phyloP scores from a whole-genome alignment of 2,113 vertebrate genomes.

The Caloenas nicobarica region DNA sequence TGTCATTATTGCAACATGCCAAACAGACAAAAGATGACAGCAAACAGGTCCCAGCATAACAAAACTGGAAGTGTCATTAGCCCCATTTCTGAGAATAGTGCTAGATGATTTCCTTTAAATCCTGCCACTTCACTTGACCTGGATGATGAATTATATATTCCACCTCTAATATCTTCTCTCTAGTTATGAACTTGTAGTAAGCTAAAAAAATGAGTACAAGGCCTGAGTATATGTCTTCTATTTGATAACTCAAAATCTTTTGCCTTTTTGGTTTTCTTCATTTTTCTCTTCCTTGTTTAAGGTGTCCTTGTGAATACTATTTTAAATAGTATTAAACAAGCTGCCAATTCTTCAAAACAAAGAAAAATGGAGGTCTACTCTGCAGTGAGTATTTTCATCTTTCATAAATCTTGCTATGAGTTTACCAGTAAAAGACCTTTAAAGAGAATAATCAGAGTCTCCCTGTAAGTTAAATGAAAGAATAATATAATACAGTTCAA shows the following conservation, averaged over 20 bases:
- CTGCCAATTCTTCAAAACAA: conserved; percentile 62
- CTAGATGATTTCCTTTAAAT: not conserved
- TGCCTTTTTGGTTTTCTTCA: not conserved
- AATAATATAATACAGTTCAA: not conserved
- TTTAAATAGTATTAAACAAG: conserved; percentile 79
- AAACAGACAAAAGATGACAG: not conserved
- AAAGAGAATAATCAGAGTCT: not conserved
- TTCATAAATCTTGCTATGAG: not conserved
- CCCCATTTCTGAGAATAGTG: not conserved
- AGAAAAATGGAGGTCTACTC: conserved; percentile 87
- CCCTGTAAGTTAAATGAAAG: not conserved
- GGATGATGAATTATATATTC: not conserved
- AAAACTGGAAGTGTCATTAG: not conserved
- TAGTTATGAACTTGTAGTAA: not conserved
- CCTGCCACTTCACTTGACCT: not conserved
- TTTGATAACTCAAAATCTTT: not conserved
- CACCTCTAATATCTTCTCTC: not conserved
- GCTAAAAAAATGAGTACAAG: not conserved
- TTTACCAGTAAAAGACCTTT: not conserved
- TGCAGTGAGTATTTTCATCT: conserved; percentile 78
- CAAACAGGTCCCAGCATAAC: not conserved
- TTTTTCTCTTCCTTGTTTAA: conserved; percentile 38
- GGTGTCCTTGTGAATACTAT: conserved; percentile 84
- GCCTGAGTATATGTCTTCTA: not conserved
- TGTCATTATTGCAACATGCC: not conserved